A percentile compares a stretch with the other conserved stretches of the same genome.
phyloP scores from a whole-genome alignment of 2,797 vertebrate species.

The Halcyon badia region DNA sequence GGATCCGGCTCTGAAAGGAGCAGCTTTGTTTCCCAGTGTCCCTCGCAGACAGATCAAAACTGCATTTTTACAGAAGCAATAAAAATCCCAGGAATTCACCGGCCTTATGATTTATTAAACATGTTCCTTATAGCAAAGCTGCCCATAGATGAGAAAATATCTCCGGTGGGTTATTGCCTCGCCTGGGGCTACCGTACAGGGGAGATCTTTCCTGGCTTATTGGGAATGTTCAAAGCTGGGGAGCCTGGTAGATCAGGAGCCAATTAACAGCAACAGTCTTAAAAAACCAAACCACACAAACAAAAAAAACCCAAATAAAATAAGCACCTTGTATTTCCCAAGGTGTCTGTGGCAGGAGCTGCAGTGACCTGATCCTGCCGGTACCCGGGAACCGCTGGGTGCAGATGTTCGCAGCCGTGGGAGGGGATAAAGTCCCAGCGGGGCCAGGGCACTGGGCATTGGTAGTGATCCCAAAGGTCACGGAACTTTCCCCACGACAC shows the following conservation, averaged over 20 bases:
- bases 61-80: constrained; percentile 68
- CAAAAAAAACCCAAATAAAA: neutral
- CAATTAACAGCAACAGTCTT: neutral
- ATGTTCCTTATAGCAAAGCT: constrained; percentile 69
- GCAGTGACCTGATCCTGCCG: neutral
- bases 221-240: neutral
- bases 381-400: fast-evolving
- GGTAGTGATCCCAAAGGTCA: neutral
- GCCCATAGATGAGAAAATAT: constrained; percentile 52
- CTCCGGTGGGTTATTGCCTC: constrained; percentile 56
- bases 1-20: constrained; percentile 16
- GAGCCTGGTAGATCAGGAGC: neutral
- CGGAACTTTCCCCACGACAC: neutral
- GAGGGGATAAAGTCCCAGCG: neutral
- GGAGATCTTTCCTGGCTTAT: constrained; percentile 9
- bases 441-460: neutral
- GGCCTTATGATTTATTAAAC: constrained; percentile 76
- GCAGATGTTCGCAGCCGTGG: neutral
- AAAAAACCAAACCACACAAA: neutral
- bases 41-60: constrained; percentile 52
- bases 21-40: constrained; percentile 52
- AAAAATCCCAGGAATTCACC: constrained; percentile 75
- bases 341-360: neutral
- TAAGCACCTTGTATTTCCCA: constrained; percentile 35
- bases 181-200: constrained; percentile 44